A percentile compares a stretch with the other conserved stretches of the same genome.
phyloP scores from a whole-genome alignment of 2,113 vertebrate genomes.

The Petrocephalus microphthalmus region DNA sequence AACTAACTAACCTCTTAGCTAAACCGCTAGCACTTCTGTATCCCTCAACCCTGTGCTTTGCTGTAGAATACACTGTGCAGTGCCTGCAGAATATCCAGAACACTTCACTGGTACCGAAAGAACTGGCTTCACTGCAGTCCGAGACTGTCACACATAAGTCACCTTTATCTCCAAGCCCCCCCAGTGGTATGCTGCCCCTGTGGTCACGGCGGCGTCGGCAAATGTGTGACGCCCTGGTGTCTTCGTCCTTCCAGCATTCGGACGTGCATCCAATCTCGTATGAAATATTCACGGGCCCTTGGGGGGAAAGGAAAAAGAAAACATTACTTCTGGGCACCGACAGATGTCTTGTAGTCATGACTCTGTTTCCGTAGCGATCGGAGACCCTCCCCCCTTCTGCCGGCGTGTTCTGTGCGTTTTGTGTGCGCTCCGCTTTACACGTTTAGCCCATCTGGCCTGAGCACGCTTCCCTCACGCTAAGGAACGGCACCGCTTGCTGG shows the following conservation, averaged over 20 bases:
- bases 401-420: not conserved
- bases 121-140: not conserved
- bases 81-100: not conserved
- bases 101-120: not conserved
- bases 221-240: not conserved
- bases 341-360: not conserved
- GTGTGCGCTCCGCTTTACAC: not conserved
- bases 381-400: not conserved
- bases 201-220: not conserved
- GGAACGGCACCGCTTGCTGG: not conserved
- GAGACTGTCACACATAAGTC: not conserved
- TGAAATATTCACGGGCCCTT: not conserved
- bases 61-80: not conserved
- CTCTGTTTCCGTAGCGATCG: not conserved
- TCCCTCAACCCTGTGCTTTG: not conserved
- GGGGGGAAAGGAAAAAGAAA: not conserved
- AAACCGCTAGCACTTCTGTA: not conserved
- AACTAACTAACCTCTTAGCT: not conserved
- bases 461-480: not conserved
- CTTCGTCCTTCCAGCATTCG: not conserved
- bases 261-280: not conserved
- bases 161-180: not conserved
- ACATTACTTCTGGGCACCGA: not conserved
- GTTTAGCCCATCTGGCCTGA: not conserved
- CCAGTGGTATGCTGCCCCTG: not conserved